These are phyloP conservation scores for Pseudomyrmex flavicornis DNA, from an alignment of 1,140 invertebrate genomes.

Conservation along the genomic window DNA sequence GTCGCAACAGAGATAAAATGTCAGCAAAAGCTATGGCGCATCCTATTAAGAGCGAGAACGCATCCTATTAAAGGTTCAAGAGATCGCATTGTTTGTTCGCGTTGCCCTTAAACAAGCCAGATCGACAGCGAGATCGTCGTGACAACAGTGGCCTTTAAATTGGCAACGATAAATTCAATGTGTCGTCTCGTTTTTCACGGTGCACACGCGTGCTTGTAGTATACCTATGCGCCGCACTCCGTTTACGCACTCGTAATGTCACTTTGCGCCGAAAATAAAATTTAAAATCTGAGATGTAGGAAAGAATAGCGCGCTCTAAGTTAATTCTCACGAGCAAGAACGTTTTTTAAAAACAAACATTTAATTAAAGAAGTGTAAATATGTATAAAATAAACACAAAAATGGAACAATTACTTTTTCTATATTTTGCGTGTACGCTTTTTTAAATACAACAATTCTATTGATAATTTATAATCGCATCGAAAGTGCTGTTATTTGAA, in stretches of 20 bases:
- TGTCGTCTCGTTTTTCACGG: background rate
- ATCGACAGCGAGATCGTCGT: conserved; percentile 71
- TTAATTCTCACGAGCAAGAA: no score
- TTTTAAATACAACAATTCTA: background rate
- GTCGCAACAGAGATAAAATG: conserved; percentile 76
- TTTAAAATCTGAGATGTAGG: background rate
- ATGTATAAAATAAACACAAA: no score
- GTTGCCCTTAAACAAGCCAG: conserved; percentile 72
- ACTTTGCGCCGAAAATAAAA: conserved; percentile 20
- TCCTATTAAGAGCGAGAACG: conserved; percentile 75
- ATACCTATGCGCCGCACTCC: background rate
- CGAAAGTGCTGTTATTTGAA: no score
- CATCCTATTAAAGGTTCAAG: conserved; percentile 81
- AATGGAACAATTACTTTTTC: no score
- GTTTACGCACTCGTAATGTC: conserved; percentile 25
- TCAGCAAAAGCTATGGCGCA: conserved; percentile 68
- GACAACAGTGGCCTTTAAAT: conserved; percentile 80
- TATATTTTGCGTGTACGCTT: no score
- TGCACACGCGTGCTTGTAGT: background rate
- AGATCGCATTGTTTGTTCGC: conserved; percentile 76
- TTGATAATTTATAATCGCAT: background rate
- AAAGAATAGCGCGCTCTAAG: background rate
- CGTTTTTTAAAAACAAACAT: no score
- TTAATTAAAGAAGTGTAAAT: no score
- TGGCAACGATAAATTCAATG: conserved; percentile 65